These are phyloP conservation scores for Cebus imitator DNA, from an alignment of 2,113 vertebrate species.

Conservation along the genomic window DNA sequence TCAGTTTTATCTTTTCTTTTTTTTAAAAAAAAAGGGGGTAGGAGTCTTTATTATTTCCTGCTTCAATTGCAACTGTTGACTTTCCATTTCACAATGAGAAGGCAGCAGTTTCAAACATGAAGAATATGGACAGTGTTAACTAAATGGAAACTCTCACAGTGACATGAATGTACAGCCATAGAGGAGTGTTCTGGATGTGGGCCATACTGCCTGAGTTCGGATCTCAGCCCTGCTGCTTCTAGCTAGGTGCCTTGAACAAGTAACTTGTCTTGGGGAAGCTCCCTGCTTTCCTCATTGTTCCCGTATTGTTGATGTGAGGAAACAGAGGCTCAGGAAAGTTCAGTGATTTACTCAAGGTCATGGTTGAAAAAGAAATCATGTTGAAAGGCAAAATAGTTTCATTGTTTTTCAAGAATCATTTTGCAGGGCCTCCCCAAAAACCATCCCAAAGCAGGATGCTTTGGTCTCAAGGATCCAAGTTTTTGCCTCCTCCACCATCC, in stretches of 20 bases:
- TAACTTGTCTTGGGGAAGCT: neutral
- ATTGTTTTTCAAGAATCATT: neutral
- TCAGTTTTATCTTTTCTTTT: neutral
- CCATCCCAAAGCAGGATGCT: neutral
- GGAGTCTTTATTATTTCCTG: neutral
- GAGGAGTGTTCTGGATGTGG: neutral
- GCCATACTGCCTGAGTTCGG: neutral
- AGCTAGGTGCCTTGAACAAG: neutral
- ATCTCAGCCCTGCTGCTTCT: neutral
- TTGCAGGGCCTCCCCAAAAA: neutral
- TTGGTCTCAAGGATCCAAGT: neutral
- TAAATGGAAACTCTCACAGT: neutral
- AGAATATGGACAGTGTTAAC: neutral
- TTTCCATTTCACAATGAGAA: neutral
- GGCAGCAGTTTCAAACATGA: neutral
- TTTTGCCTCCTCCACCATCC: neutral
- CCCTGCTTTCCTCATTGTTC: neutral
- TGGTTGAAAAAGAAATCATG: constrained; percentile 17
- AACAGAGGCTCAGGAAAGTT: neutral
- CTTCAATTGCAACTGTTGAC: neutral
- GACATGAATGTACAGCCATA: neutral
- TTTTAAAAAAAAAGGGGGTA: neutral
- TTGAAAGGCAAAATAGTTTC: neutral
- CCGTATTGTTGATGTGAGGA: neutral
- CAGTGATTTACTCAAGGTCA: neutral